Evolutionary conservation across 2,113 vertebrate genomes (phyloP), one percentile per base, ranked within the genome.

Genomic region (Furnarius figulus): DNA sequence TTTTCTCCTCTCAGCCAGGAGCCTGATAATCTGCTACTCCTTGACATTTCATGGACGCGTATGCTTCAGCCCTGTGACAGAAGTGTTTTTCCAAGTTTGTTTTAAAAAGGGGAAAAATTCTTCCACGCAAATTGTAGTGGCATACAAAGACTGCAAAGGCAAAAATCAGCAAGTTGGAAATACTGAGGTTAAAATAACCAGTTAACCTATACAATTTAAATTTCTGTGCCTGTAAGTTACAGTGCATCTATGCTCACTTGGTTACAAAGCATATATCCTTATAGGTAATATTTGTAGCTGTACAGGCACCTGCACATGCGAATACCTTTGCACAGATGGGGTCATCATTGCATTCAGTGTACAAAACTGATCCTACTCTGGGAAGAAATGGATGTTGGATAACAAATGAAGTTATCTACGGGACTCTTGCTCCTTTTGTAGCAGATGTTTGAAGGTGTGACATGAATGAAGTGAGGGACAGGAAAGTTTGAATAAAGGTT

Each of bases 11-110:
- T 92, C 59, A 76, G 21, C 30, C 33, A 39, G 63, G 44, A 93
- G 35, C 33, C 33, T 44, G 59, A 39, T 84, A 58, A 74, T 88
- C 68, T 95, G 61, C 70, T 95, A 6, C 40, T 94, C 15, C 50
- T 73, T 88, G 46, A 63, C 24, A 5, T 62, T 66, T 73, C 0
- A 6, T 80, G 53, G 58, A 39, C 27, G 53, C 18, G 2, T 37
- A 18, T 56, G 50, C 66, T 80, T 92, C 79, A 84, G 62, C 72
- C 42, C 68, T 66, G 49, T 90, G 55, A 83, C 67, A 83, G 85
- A 90, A 92, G 37, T 80, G 63, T 79, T 93, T 91, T 85, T 92
- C 63, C 61, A 59, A 56, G 55, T 80, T 88, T 85, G n/a, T 90
- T 90, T 85, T 76, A 76, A 80, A 93, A 90, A 77, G 31, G 42